Evolutionary conservation across 2,888 invertebrate genomes (phyloP).

Genomic region (Perizoma affinitatum): DNA sequence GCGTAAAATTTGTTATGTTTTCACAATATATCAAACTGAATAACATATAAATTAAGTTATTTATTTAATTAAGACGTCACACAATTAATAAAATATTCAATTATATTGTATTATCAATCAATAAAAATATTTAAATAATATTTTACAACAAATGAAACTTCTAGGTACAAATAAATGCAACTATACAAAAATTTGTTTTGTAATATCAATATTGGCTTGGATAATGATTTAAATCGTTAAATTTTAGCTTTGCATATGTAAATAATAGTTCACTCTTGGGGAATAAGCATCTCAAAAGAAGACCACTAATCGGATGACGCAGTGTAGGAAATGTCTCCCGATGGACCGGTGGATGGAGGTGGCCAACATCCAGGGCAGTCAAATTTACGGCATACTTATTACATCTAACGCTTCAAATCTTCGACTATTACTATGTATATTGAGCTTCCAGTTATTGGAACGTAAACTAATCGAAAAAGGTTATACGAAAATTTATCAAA

Average conservation of each 20-base stretch:
- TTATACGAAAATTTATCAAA: background rate
- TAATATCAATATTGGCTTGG: too few relatives aligned
- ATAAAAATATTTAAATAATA: background rate
- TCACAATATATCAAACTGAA: conserved; percentile 18
- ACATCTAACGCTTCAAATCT: too few relatives aligned
- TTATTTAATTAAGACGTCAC: background rate
- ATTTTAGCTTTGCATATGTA: background rate
- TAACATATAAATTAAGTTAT: conserved; percentile 7
- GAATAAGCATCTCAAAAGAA: background rate
- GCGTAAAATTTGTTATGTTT: conserved; percentile 34
- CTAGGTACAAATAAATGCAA: too few relatives aligned
- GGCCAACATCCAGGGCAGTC: too few relatives aligned
- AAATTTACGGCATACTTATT: too few relatives aligned
- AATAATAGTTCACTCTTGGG: background rate
- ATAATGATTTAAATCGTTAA: too few relatives aligned
- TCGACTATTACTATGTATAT: background rate
- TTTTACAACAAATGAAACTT: background rate
- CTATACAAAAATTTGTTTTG: too few relatives aligned
- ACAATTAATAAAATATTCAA: background rate
- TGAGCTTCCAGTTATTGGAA: background rate
- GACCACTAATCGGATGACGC: too few relatives aligned
- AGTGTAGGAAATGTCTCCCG: too few relatives aligned
- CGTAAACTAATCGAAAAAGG: background rate
- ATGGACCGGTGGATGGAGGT: too few relatives aligned
- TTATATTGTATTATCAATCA: background rate